Conservation (phyloP, 2,113 vertebrate genomes). For the Otus sunia region DNA sequence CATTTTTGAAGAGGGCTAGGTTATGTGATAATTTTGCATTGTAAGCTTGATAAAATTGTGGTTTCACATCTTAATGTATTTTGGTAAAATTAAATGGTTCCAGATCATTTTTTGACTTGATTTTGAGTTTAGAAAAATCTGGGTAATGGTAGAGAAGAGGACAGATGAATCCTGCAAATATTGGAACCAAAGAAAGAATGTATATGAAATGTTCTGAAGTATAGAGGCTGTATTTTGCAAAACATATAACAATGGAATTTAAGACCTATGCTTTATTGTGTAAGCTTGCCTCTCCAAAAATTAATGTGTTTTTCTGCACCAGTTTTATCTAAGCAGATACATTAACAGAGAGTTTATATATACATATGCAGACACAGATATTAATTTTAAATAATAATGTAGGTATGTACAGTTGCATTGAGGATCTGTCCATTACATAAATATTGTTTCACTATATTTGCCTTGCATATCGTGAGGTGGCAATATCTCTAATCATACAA, state of each 20-base stretch:
- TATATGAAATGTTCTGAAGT: neutral
- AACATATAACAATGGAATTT: neutral
- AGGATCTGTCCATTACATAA: neutral
- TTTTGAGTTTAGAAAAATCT: neutral
- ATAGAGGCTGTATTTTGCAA: neutral
- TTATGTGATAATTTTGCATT: neutral
- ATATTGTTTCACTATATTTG: neutral
- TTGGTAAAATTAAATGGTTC: neutral
- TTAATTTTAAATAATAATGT: neutral
- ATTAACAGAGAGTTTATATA: neutral
- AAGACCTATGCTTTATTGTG: neutral
- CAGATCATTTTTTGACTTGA: neutral
- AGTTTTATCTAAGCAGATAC: neutral
- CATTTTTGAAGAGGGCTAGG: neutral
- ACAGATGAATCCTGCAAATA: neutral
- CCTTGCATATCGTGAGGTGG: neutral
- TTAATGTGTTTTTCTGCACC: neutral
- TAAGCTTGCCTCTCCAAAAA: neutral
- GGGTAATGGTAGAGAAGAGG: neutral
- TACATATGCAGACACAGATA: neutral
- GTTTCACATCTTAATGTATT: neutral
- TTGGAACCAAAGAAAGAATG: neutral
- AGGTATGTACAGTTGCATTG: neutral
- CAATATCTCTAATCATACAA: neutral
- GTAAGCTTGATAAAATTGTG: neutral